These are phyloP conservation scores for Halichondria panicea DNA, from an alignment of 37 sponge, comb jelly and placozoan species.

Conservation along the genomic window DNA sequence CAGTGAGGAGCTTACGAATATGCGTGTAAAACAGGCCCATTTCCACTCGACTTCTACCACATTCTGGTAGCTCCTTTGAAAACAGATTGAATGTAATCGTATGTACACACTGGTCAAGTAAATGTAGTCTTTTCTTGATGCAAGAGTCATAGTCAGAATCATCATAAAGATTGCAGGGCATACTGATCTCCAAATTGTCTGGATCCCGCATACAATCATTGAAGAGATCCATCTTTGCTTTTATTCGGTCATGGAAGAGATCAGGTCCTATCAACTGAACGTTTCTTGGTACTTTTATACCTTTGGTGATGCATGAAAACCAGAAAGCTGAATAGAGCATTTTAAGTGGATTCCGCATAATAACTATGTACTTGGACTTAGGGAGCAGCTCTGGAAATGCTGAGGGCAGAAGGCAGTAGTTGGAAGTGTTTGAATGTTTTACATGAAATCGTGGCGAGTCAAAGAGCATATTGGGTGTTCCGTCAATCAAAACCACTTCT, in stretches of 20 bases:
- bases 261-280: slow-evolving; percentile 17
- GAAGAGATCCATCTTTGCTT: slow-evolving; percentile 2
- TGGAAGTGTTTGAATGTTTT: not conserved
- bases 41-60: slow-evolving; percentile 31
- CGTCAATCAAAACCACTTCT: slow-evolving; percentile 5
- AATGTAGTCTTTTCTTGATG: not conserved
- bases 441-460: slow-evolving; percentile 22
- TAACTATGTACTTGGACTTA: slow-evolving; percentile 42
- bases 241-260: slow-evolving; percentile 31
- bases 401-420: slow-evolving; percentile 45
- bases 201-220: slow-evolving; percentile 16
- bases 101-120: slow-evolving; percentile 19
- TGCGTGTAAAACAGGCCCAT: slow-evolving; percentile 43
- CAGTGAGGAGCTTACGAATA: slow-evolving; percentile 35
- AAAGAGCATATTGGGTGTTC: slow-evolving; percentile 24
- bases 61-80: not conserved
- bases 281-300: not conserved
- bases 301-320: slow-evolving; percentile 42
- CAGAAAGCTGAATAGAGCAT: slow-evolving; percentile 52
- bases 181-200: not conserved
- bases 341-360: slow-evolving; percentile 39
- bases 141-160: not conserved
- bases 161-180: not conserved
- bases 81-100: slow-evolving; percentile 8
- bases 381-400: slow-evolving; percentile 34